Percentiles rank a stretch among this genome's conserved stretches.
Evolutionary conservation across 2,113 vertebrate species (phyloP).

Genomic region (Nibea albiflora): DNA sequence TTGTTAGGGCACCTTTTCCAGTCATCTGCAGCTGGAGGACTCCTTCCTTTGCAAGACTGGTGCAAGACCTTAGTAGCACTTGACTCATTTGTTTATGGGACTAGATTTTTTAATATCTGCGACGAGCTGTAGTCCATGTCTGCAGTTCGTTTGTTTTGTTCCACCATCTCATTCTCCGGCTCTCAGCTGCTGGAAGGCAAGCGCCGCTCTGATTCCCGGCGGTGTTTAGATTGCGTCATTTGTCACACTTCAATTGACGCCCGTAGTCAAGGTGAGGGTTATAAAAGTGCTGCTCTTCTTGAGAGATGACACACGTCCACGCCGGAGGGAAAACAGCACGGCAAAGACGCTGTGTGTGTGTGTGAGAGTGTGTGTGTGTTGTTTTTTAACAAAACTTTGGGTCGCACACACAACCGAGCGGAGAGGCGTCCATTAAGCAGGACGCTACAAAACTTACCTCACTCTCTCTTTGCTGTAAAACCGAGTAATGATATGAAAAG

Average conservation of each 20-base stretch:
- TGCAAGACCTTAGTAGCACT: neutral
- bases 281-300: neutral
- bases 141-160: neutral
- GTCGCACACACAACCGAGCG: neutral
- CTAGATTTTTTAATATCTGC: neutral
- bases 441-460: neutral
- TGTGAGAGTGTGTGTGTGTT: neutral
- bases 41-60: neutral
- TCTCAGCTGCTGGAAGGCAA: neutral
- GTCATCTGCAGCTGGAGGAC: neutral
- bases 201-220: neutral
- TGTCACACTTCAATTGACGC: neutral
- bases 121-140: neutral
- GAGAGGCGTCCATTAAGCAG: neutral
- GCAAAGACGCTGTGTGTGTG: neutral
- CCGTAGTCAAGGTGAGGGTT: neutral
- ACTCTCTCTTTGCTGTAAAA: neutral
- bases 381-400: neutral
- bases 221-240: too few species aligned
- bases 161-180: neutral
- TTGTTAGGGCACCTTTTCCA: constrained; percentile 13
- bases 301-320: neutral
- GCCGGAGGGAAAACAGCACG: neutral
- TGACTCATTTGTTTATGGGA: neutral
- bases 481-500: neutral